Evolutionary conservation across 2,797 vertebrate genomes (phyloP).

Genomic region (Pachyuromys duprasi): DNA sequence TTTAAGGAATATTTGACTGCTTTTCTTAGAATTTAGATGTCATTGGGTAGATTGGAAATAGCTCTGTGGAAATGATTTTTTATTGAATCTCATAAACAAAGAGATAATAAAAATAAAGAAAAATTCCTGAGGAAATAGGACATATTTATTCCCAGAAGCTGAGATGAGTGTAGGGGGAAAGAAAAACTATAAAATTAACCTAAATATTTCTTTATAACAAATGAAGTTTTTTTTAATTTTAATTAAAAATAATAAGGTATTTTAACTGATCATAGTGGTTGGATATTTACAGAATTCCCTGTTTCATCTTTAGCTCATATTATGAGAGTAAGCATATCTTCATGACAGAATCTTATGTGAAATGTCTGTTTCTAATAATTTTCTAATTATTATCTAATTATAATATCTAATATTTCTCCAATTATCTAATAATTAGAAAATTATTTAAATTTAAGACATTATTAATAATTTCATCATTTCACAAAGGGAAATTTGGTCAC

Average conservation of each 20-base stretch:
- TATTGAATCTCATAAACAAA: not conserved
- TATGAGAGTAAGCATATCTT: not conserved
- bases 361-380: not conserved
- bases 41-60: not conserved
- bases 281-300: not conserved
- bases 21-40: slow-evolving; percentile 13
- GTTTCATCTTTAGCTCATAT: slow-evolving; percentile 3
- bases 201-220: slow-evolving; percentile 13
- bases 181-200: slow-evolving; percentile 25
- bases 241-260: not conserved
- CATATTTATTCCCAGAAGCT: not conserved
- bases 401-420: too few relatives aligned
- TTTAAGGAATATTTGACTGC: not conserved
- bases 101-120: slow-evolving; percentile 33
- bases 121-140: slow-evolving; percentile 16
- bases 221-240: slow-evolving; percentile 20
- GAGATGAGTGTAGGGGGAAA: not conserved
- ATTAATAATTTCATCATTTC: not conserved
- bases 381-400: too few relatives aligned
- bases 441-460: too few relatives aligned
- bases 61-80: slow-evolving; percentile 21
- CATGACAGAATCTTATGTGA: slow-evolving; percentile 35
- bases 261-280: slow-evolving; percentile 4
- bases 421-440: too few relatives aligned
- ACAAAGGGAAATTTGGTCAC: not conserved